Base-by-base conservation (phyloP, 2,888 invertebrate genomes). In the Noctua fimbriata region DNA sequence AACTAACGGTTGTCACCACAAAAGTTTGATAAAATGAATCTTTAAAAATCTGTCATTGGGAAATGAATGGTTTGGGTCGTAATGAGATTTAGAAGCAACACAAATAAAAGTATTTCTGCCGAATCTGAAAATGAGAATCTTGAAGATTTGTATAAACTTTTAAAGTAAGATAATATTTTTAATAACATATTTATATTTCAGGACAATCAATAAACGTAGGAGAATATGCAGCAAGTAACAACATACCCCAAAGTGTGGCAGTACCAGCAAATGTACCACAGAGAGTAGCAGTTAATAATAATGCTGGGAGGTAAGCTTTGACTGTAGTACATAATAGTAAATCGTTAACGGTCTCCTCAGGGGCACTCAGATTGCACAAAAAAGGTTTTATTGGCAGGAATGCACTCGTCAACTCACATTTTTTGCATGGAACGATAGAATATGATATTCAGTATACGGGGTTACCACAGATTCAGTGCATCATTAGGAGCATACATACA, bases 191-290 rank as follows among this genome's bases (percentile, higher is more conserved):
- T 58, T 2, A 6, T 28, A 2, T 89, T 91, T n/a, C 89, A 95
- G 95, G 95, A 69, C 90, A 91, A 44, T 93, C 96, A 4, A 86
- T 91, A 79, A 96, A 96, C 60, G 87, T 93, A 0, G 95, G 95
- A 32, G 96, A 96, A 89, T 93, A 93, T 21, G 92, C 93, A 1
- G 91, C 92, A n/a, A 90, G 89, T 24, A 94, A 91, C 16, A 94
- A 91, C 66, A 88, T 89, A 10, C 82, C 87, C 1, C 89, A 88
- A 10, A 92, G 86, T 41, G 84, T 88, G 21, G 89, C 89, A 14
- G 86, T 85, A 6, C 75, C 89, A 4, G 91, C 92, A 0, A 92
- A 89, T 58, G 76, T 85, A 21, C 93, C 92, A 1, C 93, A 94
- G 55, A 91, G 92, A 78, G 52, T 91, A 12, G 69, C 89, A 18